A percentile compares a stretch with the other conserved stretches of the same genome.
phyloP scores from a whole-genome alignment of 2,888 invertebrate species.

The Gibbula magus region DNA sequence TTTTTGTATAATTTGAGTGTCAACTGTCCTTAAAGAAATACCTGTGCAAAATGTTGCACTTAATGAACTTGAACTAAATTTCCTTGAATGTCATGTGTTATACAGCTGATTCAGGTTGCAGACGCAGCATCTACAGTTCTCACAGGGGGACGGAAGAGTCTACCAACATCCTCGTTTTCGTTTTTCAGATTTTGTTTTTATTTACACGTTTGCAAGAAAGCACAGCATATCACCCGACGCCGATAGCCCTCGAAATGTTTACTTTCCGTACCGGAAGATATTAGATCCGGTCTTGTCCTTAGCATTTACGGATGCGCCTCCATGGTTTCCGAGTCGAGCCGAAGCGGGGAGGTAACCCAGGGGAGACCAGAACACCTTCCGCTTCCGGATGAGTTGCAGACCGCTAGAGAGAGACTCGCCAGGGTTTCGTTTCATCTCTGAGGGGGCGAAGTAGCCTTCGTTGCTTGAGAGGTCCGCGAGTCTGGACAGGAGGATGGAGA shows the following conservation, averaged over 20 bases:
- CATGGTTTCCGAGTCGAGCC: not conserved
- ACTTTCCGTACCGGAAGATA: constrained; percentile 17
- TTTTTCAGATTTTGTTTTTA: too few species aligned
- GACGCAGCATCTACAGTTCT: too few species aligned
- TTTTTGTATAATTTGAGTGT: too few species aligned
- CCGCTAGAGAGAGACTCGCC: not conserved
- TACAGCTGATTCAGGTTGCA: too few species aligned
- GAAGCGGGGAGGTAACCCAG: constrained; percentile 23
- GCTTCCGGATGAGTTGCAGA: not conserved
- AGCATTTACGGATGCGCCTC: not conserved
- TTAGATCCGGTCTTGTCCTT: not conserved
- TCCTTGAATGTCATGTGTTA: too few species aligned
- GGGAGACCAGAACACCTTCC: constrained; percentile 17
- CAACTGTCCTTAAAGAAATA: too few species aligned
- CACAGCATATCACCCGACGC: too few species aligned
- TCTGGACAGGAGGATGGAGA: not conserved
- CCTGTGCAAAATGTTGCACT: too few species aligned
- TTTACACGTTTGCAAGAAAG: too few species aligned
- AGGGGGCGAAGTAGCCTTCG: not conserved
- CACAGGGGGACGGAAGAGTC: too few species aligned
- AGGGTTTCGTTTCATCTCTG: not conserved
- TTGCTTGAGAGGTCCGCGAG: not conserved
- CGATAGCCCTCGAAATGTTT: not conserved
- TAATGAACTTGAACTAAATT: too few species aligned
- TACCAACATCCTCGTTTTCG: too few species aligned